A percentile compares a stretch with the other conserved stretches of the same genome.
phyloP scores from a whole-genome alignment of 2,888 invertebrate species.

The Thymelicus acteon region DNA sequence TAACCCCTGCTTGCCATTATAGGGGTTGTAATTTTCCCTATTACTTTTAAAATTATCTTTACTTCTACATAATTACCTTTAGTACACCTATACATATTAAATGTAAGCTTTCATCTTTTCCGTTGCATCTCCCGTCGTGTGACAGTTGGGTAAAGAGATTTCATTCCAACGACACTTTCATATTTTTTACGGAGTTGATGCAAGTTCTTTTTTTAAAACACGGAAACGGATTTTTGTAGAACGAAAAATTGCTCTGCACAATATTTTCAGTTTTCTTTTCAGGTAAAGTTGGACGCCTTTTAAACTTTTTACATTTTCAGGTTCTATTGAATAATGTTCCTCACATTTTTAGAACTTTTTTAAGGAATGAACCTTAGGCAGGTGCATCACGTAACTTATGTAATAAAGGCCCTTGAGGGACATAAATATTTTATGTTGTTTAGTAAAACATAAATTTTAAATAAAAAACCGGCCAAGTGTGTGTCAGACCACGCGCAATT shows the following conservation, averaged over 20 bases:
- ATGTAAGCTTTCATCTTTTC: not conserved
- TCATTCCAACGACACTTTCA: slow-evolving; percentile 24
- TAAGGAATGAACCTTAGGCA: too few relatives aligned
- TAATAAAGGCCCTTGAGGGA: too few relatives aligned
- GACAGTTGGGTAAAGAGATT: not conserved
- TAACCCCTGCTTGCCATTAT: too few relatives aligned
- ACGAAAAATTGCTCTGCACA: slow-evolving; percentile 5
- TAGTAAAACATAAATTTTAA: too few relatives aligned
- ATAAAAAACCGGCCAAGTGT: too few relatives aligned
- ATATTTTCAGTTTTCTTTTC: slow-evolving; percentile 11
- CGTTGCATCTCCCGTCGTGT: not conserved
- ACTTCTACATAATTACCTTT: too few relatives aligned
- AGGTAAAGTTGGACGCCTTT: slow-evolving; percentile 9
- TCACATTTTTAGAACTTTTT: not conserved
- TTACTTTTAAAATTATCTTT: too few relatives aligned
- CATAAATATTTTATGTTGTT: not conserved
- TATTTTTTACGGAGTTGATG: slow-evolving; percentile 21
- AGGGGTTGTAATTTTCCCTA: too few relatives aligned
- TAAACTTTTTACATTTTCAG: not conserved
- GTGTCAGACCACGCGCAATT: too few relatives aligned
- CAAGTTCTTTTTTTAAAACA: slow-evolving; percentile 19
- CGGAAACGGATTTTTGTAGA: slow-evolving; percentile 4
- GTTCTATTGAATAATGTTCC: slow-evolving; percentile 1
- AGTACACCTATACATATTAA: too few relatives aligned
- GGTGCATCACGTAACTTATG: too few relatives aligned